phyloP scores from a whole-genome alignment of 2,113 vertebrate species.

The Raja brachyura region DNA sequence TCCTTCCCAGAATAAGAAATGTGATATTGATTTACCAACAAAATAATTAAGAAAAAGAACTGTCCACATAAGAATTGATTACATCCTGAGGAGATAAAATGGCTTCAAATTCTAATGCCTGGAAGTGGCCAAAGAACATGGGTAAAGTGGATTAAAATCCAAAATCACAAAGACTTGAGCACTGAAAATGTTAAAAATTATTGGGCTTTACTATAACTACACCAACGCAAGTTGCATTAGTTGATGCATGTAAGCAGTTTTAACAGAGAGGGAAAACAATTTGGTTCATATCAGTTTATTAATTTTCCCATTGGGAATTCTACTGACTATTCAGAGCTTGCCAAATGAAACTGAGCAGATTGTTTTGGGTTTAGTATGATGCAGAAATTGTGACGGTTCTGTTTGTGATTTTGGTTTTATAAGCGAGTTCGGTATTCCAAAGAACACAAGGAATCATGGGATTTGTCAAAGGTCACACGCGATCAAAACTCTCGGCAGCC shows the following conservation, averaged over 20 bases:
- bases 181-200: background rate
- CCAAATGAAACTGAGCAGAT: background rate
- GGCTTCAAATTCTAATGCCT: background rate
- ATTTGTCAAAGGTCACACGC: no score
- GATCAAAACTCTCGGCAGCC: no score
- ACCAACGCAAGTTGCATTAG: background rate
- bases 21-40: no score
- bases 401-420: background rate
- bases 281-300: background rate
- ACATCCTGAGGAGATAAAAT: background rate
- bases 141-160: background rate
- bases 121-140: background rate
- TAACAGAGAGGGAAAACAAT: no score
- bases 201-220: background rate
- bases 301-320: background rate
- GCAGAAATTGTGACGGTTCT: background rate
- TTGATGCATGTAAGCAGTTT: background rate
- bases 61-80: background rate
- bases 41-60: background rate
- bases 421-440: no score
- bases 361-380: background rate
- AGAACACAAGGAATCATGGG: no score
- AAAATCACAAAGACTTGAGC: background rate
- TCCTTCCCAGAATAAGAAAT: no score
- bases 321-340: background rate